Evolutionary conservation across 2,888 invertebrate species (phyloP).

Genomic region (Mantis religiosa): DNA sequence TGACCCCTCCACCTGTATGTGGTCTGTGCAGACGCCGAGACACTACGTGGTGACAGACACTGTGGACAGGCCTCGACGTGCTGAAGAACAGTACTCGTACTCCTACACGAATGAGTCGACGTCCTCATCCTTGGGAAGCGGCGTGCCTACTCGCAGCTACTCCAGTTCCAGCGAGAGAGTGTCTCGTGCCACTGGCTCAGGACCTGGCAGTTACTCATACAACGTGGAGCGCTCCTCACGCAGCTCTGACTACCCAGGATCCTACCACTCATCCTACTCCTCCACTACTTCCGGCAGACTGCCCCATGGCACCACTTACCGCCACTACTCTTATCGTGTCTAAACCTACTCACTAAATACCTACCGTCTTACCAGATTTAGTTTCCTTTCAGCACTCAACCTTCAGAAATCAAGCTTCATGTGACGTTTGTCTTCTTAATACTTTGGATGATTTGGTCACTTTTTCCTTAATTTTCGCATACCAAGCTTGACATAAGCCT

Average conservation of each 20-base stretch:
- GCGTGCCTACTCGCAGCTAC: constrained; percentile 65
- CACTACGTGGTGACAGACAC: constrained; percentile 81
- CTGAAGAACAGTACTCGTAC: constrained; percentile 82
- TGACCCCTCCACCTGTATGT: background rate
- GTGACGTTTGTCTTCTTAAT: background rate
- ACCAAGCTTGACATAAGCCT: background rate
- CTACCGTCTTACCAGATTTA: background rate
- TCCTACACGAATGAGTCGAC: constrained; percentile 62
- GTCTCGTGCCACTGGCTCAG: constrained; percentile 60
- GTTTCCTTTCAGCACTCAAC: too few species aligned
- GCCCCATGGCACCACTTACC: constrained; percentile 77
- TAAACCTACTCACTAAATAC: background rate
- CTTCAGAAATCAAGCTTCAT: background rate
- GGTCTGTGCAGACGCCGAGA: constrained; percentile 67
- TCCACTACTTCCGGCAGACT: constrained; percentile 73
- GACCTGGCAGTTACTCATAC: constrained; percentile 69
- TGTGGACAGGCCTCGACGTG: constrained; percentile 61
- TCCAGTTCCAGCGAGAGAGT: constrained; percentile 65
- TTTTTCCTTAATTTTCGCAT: background rate
- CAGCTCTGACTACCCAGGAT: constrained; percentile 70
- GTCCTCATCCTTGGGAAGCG: constrained; percentile 50
- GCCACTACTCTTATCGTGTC: constrained; percentile 83
- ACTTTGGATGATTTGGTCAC: too few species aligned
- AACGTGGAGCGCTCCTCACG: constrained; percentile 63
- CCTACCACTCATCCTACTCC: constrained; percentile 74